A percentile compares a stretch with the other conserved stretches of the same genome.
phyloP scores from a whole-genome alignment of 2,797 vertebrate genomes.

The Peromyscus aztecus region DNA sequence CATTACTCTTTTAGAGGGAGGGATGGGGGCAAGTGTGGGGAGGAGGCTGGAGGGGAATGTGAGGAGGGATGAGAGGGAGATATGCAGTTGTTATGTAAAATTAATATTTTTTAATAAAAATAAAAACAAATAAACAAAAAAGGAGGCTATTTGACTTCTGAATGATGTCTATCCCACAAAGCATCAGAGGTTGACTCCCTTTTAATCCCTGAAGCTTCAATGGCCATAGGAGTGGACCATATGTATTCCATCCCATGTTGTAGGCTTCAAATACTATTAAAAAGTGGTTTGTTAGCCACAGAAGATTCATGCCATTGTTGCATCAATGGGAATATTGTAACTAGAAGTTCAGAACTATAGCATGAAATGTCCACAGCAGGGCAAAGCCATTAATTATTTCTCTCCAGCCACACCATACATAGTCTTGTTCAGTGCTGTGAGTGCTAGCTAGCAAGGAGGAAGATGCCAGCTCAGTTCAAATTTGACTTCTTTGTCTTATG shows the following conservation, averaged over 20 bases:
- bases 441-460: background rate
- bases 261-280: background rate
- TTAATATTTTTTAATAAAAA: too few species aligned
- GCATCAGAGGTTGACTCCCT: background rate
- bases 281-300: background rate
- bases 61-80: too few species aligned
- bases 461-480: background rate
- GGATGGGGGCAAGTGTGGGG: too few species aligned
- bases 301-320: background rate
- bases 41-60: too few species aligned
- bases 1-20: too few species aligned
- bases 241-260: background rate
- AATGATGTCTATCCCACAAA: background rate
- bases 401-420: background rate
- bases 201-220: background rate
- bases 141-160: background rate
- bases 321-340: background rate
- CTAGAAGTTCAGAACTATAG: background rate
- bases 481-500: background rate
- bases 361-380: background rate
- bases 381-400: background rate
- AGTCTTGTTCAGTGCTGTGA: background rate
- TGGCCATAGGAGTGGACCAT: background rate
- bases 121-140: too few species aligned
- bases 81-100: too few species aligned